phyloP scores from a whole-genome alignment of 2,797 vertebrate genomes.

The Platalea minor region DNA sequence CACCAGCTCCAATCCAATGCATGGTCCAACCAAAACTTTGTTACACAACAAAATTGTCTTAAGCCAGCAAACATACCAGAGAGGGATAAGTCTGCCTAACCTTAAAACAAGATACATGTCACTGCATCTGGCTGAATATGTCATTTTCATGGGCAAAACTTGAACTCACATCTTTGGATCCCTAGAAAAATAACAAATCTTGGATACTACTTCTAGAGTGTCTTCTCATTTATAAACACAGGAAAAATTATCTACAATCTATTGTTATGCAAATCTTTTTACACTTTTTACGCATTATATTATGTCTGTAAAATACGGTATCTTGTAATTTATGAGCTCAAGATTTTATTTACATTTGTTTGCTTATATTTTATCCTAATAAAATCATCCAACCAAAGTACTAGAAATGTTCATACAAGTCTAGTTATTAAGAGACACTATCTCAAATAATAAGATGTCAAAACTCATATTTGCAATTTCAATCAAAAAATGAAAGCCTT shows the following conservation, averaged over 20 bases:
- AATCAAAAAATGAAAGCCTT: conserved; percentile 27
- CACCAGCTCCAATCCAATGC: background rate
- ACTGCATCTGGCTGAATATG: background rate
- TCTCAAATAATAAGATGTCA: conserved; percentile 18
- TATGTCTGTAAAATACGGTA: background rate
- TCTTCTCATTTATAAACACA: background rate
- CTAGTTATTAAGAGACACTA: background rate
- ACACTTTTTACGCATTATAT: background rate
- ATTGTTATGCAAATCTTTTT: background rate
- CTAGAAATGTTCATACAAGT: background rate
- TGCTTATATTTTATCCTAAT: background rate
- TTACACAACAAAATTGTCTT: fast-evolving
- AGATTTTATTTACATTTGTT: background rate
- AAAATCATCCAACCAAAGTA: background rate
- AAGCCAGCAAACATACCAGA: background rate
- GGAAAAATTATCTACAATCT: background rate
- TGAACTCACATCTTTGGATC: background rate
- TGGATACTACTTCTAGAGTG: background rate
- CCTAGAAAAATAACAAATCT: background rate
- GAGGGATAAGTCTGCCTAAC: background rate
- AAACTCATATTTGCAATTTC: conserved; percentile 6
- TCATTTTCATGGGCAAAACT: background rate
- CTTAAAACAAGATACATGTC: background rate
- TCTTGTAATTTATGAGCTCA: background rate
- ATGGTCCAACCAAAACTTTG: background rate